Evolutionary conservation across 2,113 vertebrate species (phyloP), one percentile per base, ranked within the genome.

Genomic region (Scolopax mira): DNA sequence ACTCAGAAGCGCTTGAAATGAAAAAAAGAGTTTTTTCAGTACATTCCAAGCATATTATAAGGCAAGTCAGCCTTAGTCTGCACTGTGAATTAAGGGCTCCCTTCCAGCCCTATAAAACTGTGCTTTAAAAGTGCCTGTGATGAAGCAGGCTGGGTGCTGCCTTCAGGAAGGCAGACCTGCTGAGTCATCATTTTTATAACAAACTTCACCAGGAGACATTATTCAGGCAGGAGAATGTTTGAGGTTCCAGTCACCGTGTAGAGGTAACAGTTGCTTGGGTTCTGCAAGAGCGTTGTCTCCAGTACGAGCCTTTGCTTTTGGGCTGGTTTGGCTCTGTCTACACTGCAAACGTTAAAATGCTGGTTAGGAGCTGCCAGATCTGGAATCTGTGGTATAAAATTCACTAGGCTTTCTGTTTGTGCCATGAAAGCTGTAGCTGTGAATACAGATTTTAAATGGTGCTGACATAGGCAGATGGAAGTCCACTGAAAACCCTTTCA

Each of bases 1-100:
- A 84, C 96, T 90, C 90, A 96, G 96, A 98, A 97, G 94, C 79
- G 39, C 96, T 97, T 96, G 97, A 97, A 95, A 97, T 97, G 93
- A 93, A 95, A 91, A 54, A 97, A 97, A 95, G 86, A 94, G 89
- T 96, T 97, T 96, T 96, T 96, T 96, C 94, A 93, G 85, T 92
- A 89, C 88, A 83, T 91, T 95, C 94, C 94, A 80, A 72, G 95
- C 93, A 86, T 90, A 87, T 93, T 97, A 70, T 88, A 69, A 81
- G 78, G 91, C 90, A 79, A 84, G 80, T 35, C 90, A 94, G 81
- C 62, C 83, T 97, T 85, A 92, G 86, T 74, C 84, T 94, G 95
- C 86, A 39, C 80, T 97, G 86, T 93, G 94, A 52, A 84, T 93
- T 33, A 94, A 94, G 62, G 42, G 52, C 58, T 94, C 65, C 72